phyloP scores from a whole-genome alignment of 2,113 vertebrate genomes.

The Leptocoma aspasia region DNA sequence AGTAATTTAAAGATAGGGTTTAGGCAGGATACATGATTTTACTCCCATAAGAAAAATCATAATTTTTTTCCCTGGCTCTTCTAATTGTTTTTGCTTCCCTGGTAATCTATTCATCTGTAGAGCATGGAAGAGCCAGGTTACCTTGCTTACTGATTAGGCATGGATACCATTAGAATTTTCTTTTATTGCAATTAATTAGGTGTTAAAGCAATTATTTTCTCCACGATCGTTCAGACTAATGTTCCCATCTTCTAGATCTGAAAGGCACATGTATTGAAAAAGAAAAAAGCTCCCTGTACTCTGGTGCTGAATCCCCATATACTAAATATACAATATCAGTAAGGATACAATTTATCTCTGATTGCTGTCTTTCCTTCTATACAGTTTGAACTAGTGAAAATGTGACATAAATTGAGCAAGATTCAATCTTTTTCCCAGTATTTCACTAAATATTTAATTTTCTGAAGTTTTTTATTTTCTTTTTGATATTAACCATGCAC shows the following conservation, averaged over 20 bases:
- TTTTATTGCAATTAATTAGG: background rate
- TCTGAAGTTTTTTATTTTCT: background rate
- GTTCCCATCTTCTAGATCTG: background rate
- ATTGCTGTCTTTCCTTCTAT: background rate
- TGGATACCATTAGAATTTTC: background rate
- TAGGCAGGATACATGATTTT: background rate
- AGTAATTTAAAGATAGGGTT: background rate
- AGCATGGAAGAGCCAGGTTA: background rate
- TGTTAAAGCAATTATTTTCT: background rate
- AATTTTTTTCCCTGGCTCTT: background rate
- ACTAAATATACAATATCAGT: background rate
- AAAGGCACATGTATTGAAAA: background rate
- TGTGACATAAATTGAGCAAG: background rate
- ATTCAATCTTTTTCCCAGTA: background rate
- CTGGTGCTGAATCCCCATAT: background rate
- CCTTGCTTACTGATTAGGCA: background rate
- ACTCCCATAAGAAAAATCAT: background rate
- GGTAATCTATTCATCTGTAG: background rate
- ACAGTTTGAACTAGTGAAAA: background rate
- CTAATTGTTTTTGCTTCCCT: background rate
- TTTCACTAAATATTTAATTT: background rate
- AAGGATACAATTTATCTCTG: background rate
- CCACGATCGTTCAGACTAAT: background rate
- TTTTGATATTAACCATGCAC: background rate
- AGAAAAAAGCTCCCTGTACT: background rate